phyloP scores from a whole-genome alignment of 2,113 vertebrate genomes.

The Hyperopisus bebe region DNA sequence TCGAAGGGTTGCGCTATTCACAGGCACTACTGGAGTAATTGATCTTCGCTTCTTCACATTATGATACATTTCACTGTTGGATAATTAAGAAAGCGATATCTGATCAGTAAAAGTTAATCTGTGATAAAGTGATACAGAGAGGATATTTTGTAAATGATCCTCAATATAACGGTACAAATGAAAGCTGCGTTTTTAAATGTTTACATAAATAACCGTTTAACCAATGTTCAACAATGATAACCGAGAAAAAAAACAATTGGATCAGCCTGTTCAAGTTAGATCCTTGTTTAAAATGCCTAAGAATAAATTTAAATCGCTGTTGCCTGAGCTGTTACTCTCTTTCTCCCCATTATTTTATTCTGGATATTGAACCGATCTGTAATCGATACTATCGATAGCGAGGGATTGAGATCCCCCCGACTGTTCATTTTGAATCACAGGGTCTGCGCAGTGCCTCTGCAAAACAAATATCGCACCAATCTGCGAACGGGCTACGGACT shows the following conservation, averaged over 20 bases:
- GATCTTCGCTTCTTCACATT: not conserved
- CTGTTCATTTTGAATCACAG: not conserved
- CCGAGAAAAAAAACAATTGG: not conserved
- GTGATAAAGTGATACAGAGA: not conserved
- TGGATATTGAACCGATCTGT: not conserved
- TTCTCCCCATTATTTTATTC: not conserved
- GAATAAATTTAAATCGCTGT: not conserved
- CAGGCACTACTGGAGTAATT: not conserved
- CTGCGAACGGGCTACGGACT: not conserved
- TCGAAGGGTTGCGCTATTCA: not conserved
- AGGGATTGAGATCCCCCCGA: not conserved
- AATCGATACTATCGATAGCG: not conserved
- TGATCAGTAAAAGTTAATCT: not conserved
- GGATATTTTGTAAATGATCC: not conserved
- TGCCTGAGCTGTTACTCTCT: not conserved
- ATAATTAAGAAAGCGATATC: not conserved
- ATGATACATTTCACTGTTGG: no score
- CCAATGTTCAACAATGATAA: not conserved
- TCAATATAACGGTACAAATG: not conserved
- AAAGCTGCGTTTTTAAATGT: not conserved
- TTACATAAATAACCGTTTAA: not conserved
- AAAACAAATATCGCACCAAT: not conserved
- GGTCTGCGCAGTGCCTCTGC: not conserved
- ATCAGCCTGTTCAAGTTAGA: not conserved
- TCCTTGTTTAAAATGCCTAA: not conserved